These are phyloP conservation scores for Nipponacmea schrenckii DNA, from an alignment of 2,888 invertebrate genomes.

Conservation along the genomic window DNA sequence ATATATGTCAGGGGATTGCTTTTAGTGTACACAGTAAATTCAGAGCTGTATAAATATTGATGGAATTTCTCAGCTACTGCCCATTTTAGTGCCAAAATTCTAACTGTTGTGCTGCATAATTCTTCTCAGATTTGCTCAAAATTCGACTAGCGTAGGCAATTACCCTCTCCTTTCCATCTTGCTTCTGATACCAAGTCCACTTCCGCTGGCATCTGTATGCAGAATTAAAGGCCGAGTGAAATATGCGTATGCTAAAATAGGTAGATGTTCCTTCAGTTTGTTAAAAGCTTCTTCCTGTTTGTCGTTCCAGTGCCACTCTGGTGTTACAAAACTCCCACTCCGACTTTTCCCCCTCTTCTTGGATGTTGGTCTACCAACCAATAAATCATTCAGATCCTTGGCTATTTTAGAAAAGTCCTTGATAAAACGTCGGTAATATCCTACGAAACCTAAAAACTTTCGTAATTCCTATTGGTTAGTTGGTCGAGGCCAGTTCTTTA, in stretches of 20 bases:
- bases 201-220: conserved; percentile 25
- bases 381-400: conserved; percentile 23
- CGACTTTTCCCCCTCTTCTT: conserved; percentile 2
- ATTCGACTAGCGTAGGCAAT: conserved; percentile 30
- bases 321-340: neutral
- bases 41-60: conserved; percentile 20
- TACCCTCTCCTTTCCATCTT: conserved; percentile 23
- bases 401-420: conserved; percentile 26
- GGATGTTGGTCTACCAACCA: conserved; percentile 5
- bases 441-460: too few relatives aligned
- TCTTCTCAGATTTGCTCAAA: too few relatives aligned
- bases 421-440: conserved; percentile 32
- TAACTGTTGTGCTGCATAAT: conserved; percentile 33
- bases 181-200: conserved; percentile 26
- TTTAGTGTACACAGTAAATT: conserved; percentile 26
- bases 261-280: conserved; percentile 25
- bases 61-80: conserved; percentile 30
- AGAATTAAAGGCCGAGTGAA: conserved; percentile 24
- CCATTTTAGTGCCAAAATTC: conserved; percentile 35
- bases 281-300: conserved; percentile 28
- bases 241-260: conserved; percentile 28
- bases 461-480: too few relatives aligned
- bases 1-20: conserved; percentile 32
- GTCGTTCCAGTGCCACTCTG: conserved; percentile 23
- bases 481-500: too few relatives aligned